phyloP scores from a whole-genome alignment of 2,797 vertebrate species.

The Silurus aristotelis region DNA sequence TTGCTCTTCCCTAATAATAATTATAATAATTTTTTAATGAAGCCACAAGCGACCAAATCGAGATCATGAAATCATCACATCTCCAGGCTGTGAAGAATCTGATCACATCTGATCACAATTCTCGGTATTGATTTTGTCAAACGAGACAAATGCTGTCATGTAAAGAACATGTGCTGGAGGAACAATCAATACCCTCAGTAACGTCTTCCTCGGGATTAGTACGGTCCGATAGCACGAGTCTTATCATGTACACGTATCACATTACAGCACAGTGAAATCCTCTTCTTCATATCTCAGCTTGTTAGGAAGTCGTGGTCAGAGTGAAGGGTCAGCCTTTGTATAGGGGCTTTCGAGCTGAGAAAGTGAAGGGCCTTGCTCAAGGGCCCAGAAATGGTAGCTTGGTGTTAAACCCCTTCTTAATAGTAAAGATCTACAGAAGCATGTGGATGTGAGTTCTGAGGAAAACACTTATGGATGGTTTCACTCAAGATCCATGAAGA shows the following conservation, averaged over 20 bases:
- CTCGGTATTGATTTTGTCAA: background rate
- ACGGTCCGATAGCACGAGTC: background rate
- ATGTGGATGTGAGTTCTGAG: background rate
- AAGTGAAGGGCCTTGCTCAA: no score
- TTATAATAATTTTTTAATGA: background rate
- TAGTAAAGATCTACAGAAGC: background rate
- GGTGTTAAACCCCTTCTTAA: background rate
- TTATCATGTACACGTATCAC: background rate
- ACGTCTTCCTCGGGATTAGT: background rate
- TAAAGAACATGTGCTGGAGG: background rate
- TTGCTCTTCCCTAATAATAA: no score
- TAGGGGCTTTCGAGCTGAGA: no score
- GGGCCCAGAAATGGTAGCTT: no score
- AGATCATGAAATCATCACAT: background rate
- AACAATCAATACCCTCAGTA: background rate
- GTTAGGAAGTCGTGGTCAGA: no score
- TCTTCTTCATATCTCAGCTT: no score
- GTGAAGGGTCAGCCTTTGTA: no score
- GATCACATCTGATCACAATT: no score
- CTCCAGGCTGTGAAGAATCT: background rate
- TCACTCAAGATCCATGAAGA: no score
- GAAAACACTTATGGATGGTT: background rate
- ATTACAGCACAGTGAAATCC: no score
- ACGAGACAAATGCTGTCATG: background rate
- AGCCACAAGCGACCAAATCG: no score